These are phyloP conservation scores for Holocentrus rufus DNA, from an alignment of 2,797 vertebrate genomes.

Conservation along the genomic window DNA sequence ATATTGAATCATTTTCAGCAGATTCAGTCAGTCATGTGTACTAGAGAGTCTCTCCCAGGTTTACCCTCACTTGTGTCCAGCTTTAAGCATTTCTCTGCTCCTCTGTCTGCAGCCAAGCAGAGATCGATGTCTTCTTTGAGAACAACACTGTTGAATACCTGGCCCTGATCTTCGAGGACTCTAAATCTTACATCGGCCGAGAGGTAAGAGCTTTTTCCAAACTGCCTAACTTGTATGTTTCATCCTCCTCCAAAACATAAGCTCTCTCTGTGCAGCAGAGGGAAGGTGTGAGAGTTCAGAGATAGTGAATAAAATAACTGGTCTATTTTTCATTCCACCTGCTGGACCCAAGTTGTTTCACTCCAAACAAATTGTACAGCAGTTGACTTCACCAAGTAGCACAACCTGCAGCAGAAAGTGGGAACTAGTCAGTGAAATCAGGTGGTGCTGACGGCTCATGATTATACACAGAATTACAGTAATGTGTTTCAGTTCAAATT, in stretches of 20 bases:
- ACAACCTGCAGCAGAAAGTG: no score
- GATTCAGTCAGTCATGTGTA: background rate
- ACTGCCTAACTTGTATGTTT: background rate
- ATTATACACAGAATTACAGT: no score
- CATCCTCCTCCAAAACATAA: background rate
- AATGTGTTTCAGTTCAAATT: background rate
- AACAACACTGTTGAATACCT: constrained; percentile 83
- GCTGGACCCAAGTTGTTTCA: no score
- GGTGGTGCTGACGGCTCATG: no score
- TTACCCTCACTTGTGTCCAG: background rate
- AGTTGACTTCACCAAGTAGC: no score
- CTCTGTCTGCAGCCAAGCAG: constrained; percentile 78
- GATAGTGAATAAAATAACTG: no score
- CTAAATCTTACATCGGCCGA: constrained; percentile 86
- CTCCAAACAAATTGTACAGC: no score
- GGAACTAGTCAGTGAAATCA: no score
- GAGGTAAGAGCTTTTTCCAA: constrained; percentile 82
- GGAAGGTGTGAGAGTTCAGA: no score
- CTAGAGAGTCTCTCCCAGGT: background rate
- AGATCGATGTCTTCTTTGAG: constrained; percentile 87
- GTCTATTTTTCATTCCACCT: no score
- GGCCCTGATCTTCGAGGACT: constrained; percentile 89
- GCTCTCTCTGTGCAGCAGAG: background rate
- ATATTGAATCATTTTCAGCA: background rate
- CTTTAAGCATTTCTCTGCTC: constrained; percentile 13